Evolutionary conservation across 2,797 vertebrate species (phyloP).

Genomic region (Pitangus sulphuratus): DNA sequence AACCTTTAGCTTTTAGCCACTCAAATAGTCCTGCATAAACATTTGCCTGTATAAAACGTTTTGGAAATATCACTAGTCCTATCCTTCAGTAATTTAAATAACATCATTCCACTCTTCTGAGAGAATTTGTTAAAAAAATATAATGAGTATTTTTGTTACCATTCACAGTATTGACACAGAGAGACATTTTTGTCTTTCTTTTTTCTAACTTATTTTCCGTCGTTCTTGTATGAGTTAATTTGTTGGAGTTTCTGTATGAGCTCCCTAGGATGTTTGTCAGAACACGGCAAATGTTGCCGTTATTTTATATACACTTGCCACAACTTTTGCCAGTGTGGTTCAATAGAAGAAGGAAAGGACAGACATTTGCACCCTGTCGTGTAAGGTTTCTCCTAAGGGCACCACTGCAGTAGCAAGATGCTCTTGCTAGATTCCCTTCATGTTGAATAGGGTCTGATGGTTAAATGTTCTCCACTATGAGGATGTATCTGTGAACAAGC

Average conservation of each 20-base stretch:
- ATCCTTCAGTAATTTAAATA: background rate
- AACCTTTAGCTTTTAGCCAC: background rate
- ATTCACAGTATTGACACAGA: background rate
- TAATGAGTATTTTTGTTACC: background rate
- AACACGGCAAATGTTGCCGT: background rate
- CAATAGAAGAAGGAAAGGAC: background rate
- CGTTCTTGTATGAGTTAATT: background rate
- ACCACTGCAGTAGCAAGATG: background rate
- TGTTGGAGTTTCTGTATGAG: background rate
- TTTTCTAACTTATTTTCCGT: background rate
- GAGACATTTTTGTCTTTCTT: background rate
- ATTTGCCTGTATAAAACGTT: background rate
- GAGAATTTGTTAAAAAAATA: background rate
- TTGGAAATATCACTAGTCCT: background rate
- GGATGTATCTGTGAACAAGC: background rate
- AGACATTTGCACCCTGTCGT: background rate
- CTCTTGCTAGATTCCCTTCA: background rate
- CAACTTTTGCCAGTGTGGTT: background rate
- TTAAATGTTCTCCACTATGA: background rate
- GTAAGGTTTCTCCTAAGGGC: background rate
- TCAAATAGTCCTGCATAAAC: background rate
- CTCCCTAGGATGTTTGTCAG: background rate
- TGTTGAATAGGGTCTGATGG: background rate
- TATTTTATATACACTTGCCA: background rate
- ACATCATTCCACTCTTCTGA: background rate